Percentiles rank a stretch among this genome's conserved stretches.
phyloP scores from a whole-genome alignment of 2,888 invertebrate genomes.

The Hypomecis atomaria region DNA sequence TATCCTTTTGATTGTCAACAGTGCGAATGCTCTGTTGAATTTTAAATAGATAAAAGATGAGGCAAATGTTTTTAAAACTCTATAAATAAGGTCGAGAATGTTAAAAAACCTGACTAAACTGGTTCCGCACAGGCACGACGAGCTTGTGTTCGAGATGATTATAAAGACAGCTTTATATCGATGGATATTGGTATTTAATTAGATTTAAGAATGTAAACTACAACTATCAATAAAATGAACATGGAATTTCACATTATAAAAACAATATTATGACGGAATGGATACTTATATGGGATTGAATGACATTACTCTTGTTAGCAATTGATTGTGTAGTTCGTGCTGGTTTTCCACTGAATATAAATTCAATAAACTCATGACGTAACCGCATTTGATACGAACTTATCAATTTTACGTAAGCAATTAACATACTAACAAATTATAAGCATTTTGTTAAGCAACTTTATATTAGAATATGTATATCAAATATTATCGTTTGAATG shows the following conservation, averaged over 20 bases:
- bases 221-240: not conserved
- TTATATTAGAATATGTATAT: not conserved
- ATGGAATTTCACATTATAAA: not conserved
- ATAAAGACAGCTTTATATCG: conserved; percentile 37
- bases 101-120: conserved; percentile 56
- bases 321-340: not conserved
- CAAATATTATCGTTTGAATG: too few species aligned
- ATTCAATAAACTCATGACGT: conserved; percentile 1
- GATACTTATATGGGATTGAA: not conserved
- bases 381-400: conserved; percentile 1
- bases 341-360: not conserved
- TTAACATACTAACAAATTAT: conserved; percentile 1
- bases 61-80: conserved; percentile 55
- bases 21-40: conserved; percentile 33
- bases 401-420: conserved; percentile 6
- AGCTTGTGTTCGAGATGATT: conserved; percentile 49
- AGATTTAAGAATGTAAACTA: conserved; percentile 1
- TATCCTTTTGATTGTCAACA: conserved; percentile 39
- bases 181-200: not conserved
- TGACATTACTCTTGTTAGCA: not conserved
- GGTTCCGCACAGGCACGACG: conserved; percentile 53
- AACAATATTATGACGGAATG: not conserved
- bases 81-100: conserved; percentile 62
- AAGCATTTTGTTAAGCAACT: not conserved
- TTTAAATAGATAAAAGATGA: conserved; percentile 31